A percentile compares a stretch with the other conserved stretches of the same genome.
phyloP scores from a whole-genome alignment of 2,797 vertebrate genomes.

The Gila robusta region DNA sequence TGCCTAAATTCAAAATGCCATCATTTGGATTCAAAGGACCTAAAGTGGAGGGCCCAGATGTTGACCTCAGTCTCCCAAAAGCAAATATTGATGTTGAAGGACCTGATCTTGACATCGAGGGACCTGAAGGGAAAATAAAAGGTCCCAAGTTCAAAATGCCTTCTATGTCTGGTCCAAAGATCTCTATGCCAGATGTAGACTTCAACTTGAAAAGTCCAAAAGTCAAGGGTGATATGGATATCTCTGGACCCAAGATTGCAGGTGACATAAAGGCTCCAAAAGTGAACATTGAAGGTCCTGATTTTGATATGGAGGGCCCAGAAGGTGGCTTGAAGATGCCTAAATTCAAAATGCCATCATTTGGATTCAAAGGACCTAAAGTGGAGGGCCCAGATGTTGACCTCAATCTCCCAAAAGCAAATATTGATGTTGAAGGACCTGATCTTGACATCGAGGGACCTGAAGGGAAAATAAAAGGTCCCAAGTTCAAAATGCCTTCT shows the following conservation, averaged over 20 bases:
- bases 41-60: neutral
- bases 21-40: neutral
- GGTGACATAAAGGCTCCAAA: neutral
- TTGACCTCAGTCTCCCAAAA: neutral
- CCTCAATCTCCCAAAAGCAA: neutral
- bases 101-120: conserved; percentile 2
- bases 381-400: neutral
- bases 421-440: no score
- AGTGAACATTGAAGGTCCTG: neutral
- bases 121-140: neutral
- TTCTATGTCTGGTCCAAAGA: neutral
- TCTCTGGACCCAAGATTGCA: neutral
- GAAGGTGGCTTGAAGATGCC: conserved; percentile 1
- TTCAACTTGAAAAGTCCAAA: neutral
- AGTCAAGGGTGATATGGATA: neutral
- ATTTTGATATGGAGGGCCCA: neutral
- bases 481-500: neutral
- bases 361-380: neutral
- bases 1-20: neutral
- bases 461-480: neutral
- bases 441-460: neutral
- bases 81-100: neutral
- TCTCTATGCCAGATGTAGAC: neutral
- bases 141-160: conserved; percentile 3
- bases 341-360: conserved; percentile 5